Conservation (phyloP, 2,113 vertebrate species). For the Rhadina sibilatrix region DNA sequence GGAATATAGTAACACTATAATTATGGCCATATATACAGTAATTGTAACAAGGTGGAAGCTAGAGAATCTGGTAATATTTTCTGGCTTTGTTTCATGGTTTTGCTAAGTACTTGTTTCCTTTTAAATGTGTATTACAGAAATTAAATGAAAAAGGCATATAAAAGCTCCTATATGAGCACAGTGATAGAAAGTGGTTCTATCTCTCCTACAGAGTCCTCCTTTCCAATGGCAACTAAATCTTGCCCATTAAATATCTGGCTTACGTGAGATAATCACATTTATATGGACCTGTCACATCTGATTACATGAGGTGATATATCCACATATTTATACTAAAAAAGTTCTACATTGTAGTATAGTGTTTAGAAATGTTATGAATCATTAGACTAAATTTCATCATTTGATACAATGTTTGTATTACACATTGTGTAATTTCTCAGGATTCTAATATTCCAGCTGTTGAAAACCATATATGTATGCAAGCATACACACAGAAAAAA, state of each 20-base stretch:
- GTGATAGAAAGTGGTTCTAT: accelerated
- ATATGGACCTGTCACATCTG: not conserved
- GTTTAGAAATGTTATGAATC: not conserved
- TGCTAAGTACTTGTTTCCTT: not conserved
- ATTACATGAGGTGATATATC: not conserved
- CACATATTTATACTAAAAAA: not conserved
- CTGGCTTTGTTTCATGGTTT: not conserved
- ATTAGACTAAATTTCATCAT: not conserved
- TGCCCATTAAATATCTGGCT: not conserved
- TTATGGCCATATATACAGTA: not conserved
- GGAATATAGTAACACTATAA: not conserved
- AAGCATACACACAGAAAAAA: not conserved
- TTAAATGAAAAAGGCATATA: not conserved
- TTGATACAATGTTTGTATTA: not conserved
- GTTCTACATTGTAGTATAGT: not conserved
- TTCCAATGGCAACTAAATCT: not conserved
- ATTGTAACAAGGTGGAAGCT: not conserved
- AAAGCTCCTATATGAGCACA: not conserved
- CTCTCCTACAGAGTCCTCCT: not conserved
- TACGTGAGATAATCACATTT: not conserved
- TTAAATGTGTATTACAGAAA: not conserved
- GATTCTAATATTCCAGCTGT: not conserved
- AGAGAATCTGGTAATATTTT: not conserved
- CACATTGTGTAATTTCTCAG: not conserved
- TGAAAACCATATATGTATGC: not conserved